Evolutionary conservation across 2,113 vertebrate genomes (phyloP).

Genomic region (Cyrtonyx montezumae): DNA sequence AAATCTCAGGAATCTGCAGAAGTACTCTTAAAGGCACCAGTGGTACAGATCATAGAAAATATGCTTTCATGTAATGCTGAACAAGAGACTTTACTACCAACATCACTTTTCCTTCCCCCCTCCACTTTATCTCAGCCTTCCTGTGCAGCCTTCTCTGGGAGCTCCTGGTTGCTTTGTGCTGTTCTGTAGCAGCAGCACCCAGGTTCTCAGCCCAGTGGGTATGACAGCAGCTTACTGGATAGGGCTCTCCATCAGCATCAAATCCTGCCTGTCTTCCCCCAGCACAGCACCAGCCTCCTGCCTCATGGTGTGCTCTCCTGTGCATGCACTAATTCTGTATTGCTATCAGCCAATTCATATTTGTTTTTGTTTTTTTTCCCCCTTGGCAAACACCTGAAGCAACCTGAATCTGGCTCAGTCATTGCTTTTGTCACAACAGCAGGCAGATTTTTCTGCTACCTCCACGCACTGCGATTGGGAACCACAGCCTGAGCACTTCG

Average conservation of each 20-base stretch:
- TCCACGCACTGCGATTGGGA: background rate
- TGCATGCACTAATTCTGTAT: rapidly evolving
- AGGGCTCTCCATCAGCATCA: rapidly evolving
- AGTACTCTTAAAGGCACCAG: background rate
- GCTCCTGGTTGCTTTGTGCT: background rate
- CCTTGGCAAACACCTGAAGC: background rate
- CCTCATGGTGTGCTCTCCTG: background rate
- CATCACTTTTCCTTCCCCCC: background rate
- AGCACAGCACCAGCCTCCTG: background rate
- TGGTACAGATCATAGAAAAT: constrained; percentile 6
- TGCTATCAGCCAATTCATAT: background rate
- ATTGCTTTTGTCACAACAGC: background rate
- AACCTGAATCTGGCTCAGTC: background rate
- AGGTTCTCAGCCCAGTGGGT: rapidly evolving
- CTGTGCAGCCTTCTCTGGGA: background rate
- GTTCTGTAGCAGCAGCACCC: background rate
- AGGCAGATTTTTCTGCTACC: background rate
- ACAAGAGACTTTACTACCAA: background rate
- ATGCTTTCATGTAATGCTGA: background rate
- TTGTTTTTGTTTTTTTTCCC: background rate
- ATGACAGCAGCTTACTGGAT: rapidly evolving
- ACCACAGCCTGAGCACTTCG: background rate
- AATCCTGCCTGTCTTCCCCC: rapidly evolving
- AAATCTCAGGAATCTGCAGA: background rate
- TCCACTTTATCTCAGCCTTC: background rate